Conservation (phyloP, 2,797 vertebrate species). For the Rhabdomys pumilio region DNA sequence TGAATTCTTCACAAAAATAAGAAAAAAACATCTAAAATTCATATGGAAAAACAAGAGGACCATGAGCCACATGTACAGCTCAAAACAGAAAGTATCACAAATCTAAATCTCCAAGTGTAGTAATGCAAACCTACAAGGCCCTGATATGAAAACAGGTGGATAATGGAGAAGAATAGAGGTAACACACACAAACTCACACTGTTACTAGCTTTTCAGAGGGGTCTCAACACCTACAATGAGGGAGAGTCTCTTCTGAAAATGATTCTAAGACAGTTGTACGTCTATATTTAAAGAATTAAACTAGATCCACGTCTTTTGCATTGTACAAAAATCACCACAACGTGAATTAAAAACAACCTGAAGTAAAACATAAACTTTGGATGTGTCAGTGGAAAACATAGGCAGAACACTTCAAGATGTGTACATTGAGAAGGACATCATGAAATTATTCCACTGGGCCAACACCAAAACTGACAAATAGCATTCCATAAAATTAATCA, state of each 20-base stretch:
- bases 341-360: neutral
- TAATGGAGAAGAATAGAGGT: neutral
- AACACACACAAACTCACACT: neutral
- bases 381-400: neutral
- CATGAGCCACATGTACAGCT: neutral
- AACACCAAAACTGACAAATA: neutral
- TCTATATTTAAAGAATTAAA: neutral
- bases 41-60: neutral
- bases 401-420: neutral
- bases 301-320: neutral
- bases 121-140: neutral
- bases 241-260: neutral
- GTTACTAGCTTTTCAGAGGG: neutral
- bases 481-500: neutral
- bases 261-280: neutral
- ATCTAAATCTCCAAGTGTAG: neutral
- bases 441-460: neutral
- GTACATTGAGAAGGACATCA: neutral
- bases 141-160: neutral
- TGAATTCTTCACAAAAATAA: neutral
- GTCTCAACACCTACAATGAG: neutral
- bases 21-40: neutral
- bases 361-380: neutral
- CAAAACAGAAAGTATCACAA: neutral
- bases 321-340: neutral